phyloP scores from a whole-genome alignment of 2,113 vertebrate genomes.

The Tenrec ecaudatus region DNA sequence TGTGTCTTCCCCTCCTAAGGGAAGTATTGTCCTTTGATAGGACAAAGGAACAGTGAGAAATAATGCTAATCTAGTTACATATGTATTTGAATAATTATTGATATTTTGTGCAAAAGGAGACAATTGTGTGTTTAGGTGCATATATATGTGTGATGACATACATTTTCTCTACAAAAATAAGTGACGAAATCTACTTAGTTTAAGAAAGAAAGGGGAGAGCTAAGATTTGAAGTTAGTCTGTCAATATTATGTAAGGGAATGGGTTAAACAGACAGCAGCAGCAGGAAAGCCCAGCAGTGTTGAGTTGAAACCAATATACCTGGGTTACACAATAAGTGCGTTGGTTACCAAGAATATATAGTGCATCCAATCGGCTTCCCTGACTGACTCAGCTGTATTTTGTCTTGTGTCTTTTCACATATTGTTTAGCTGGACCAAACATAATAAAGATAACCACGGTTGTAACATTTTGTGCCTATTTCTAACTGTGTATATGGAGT shows the following conservation, averaged over 20 bases:
- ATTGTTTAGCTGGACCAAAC: neutral
- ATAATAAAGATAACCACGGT: neutral
- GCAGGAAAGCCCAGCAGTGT: neutral
- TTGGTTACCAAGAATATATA: neutral
- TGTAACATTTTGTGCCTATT: conserved; percentile 31
- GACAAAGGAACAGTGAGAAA: neutral
- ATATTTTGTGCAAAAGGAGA: neutral
- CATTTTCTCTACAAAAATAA: conserved; percentile 1
- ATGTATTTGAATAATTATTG: too few relatives aligned
- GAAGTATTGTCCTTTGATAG: neutral
- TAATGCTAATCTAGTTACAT: neutral
- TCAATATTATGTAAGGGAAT: neutral
- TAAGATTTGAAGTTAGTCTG: conserved; percentile 4
- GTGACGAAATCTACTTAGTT: neutral
- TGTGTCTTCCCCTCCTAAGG: too few relatives aligned
- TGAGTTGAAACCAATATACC: neutral
- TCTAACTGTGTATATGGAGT: neutral
- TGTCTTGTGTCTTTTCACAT: neutral
- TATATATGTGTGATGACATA: neutral
- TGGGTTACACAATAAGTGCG: too few relatives aligned
- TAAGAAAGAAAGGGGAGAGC: neutral
- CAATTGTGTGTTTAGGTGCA: neutral
- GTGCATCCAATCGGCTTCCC: neutral
- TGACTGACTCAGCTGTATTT: neutral
- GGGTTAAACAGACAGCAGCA: neutral